Evolutionary conservation across 2,113 vertebrate species (phyloP), one percentile per base, ranked within the genome.

Genomic region (Atherinomorus stipes): DNA sequence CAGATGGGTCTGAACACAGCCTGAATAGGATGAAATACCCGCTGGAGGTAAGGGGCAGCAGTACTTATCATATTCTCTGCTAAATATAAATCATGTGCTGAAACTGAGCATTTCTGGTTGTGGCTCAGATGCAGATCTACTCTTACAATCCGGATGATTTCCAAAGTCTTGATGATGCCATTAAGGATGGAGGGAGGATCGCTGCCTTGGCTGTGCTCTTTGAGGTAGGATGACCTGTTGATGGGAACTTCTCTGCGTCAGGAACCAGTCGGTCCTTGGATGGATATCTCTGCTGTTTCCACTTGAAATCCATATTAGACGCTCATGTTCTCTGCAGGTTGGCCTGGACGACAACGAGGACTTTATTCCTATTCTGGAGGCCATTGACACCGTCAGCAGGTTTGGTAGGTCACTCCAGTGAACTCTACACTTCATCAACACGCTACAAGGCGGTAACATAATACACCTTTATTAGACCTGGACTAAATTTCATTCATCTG

Each of bases 1-100:
- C 96, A 7, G 97, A 96, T 0, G 98, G 98, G 38, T 99, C 98
- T 13, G 98, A 99, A 53, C 98, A 99, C 88, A 98, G 96, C 77
- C 93, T 99, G 77, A 95, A 96, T 76, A 97, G 97, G 70, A 94
- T 94, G 87, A 97, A 96, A 85, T 99, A 95, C 88, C 97, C 97
- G 38, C 94, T 99, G 71, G 98, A 99, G 95, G 97, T 98, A 63
- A 75, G 45, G 13, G 21, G 93, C 28, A 2, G 11, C 7, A 9
- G 26, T 1, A 15, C 10, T 4, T 4, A 11, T 22, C 4, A 34
- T 44, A n/a, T 56, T 50, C 16, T 6, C 50, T 0, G 72, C 38
- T 28, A 7, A 38, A 61, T 28, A 10, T 37, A 18, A 38, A 51
- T 19, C 26, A n/a, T 40, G 23, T 15, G 26, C 1, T 3, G 0